Conservation (phyloP, 2,797 vertebrate species). For the Esox masquinongy region DNA sequence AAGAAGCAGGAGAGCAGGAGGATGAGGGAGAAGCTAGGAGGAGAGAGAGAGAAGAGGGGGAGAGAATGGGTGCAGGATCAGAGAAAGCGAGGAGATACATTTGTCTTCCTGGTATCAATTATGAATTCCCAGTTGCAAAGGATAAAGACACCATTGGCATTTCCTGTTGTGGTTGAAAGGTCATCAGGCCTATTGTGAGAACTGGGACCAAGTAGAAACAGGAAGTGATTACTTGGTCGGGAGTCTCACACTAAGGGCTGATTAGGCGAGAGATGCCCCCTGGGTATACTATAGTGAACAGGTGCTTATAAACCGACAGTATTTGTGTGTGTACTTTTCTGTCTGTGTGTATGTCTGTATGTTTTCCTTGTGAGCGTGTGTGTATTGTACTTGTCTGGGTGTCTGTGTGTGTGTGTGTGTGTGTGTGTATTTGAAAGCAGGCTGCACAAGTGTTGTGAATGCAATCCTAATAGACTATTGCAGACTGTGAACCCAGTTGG, state of each 20-base stretch:
- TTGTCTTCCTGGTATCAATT: no score
- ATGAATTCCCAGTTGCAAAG: no score
- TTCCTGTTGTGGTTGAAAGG: background rate
- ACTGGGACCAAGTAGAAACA: background rate
- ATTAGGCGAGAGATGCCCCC: slow-evolving; percentile 18
- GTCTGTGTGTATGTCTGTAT: background rate
- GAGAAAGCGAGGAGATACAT: background rate
- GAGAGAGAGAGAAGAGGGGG: background rate
- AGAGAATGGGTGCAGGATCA: background rate
- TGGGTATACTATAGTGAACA: background rate
- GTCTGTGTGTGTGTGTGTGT: background rate
- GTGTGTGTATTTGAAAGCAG: background rate
- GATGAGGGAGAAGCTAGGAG: background rate
- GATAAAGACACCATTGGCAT: background rate
- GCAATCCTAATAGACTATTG: background rate
- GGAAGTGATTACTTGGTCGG: slow-evolving; percentile 30
- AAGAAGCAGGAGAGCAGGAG: slow-evolving; percentile 11
- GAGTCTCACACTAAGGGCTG: background rate
- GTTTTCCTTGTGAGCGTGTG: background rate
- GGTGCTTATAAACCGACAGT: background rate
- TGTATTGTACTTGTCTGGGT: background rate
- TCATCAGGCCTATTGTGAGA: background rate
- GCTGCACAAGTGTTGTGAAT: background rate
- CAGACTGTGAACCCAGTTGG: slow-evolving; percentile 3
- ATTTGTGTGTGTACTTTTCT: background rate